phyloP scores from a whole-genome alignment of 2,888 invertebrate genomes.

The Lycaena phlaeas region DNA sequence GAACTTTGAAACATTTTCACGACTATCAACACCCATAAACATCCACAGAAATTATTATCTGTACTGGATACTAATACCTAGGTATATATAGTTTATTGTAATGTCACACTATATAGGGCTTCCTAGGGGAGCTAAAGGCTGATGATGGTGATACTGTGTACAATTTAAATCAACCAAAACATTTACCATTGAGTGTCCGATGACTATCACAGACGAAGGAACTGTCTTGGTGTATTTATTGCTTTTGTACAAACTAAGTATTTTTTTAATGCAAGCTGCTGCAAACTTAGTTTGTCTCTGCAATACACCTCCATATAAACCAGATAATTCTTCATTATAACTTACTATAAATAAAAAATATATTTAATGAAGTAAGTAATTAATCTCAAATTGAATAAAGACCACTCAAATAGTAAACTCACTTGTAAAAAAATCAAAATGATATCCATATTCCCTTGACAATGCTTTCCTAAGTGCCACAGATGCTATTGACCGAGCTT shows the following conservation, averaged over 20 bases:
- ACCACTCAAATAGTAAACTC: constrained; percentile 22
- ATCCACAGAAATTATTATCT: neutral
- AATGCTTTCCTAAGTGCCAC: constrained; percentile 89
- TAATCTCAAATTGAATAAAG: neutral
- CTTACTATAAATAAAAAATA: constrained; percentile 71
- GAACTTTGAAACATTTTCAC: too few relatives aligned
- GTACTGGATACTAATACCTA: too few relatives aligned
- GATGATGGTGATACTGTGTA: too few relatives aligned
- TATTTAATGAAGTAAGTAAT: neutral
- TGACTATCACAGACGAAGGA: constrained; percentile 79
- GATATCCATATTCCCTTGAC: constrained; percentile 77
- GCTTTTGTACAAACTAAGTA: constrained; percentile 81
- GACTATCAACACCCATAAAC: too few relatives aligned
- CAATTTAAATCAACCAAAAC: too few relatives aligned
- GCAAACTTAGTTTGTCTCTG: constrained; percentile 83
- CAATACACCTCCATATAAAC: constrained; percentile 87
- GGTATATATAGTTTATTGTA: too few relatives aligned
- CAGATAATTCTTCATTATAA: constrained; percentile 92
- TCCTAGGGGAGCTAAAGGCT: too few relatives aligned
- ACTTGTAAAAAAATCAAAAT: constrained; percentile 93
- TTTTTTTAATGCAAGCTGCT: constrained; percentile 77
- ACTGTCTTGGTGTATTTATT: constrained; percentile 52
- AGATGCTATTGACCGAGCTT: constrained; percentile 93
- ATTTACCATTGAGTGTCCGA: constrained; percentile 95
- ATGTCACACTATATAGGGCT: too few relatives aligned